These are phyloP conservation scores for Ctenomys sociabilis DNA, from an alignment of 2,113 vertebrate genomes.

Conservation along the genomic window DNA sequence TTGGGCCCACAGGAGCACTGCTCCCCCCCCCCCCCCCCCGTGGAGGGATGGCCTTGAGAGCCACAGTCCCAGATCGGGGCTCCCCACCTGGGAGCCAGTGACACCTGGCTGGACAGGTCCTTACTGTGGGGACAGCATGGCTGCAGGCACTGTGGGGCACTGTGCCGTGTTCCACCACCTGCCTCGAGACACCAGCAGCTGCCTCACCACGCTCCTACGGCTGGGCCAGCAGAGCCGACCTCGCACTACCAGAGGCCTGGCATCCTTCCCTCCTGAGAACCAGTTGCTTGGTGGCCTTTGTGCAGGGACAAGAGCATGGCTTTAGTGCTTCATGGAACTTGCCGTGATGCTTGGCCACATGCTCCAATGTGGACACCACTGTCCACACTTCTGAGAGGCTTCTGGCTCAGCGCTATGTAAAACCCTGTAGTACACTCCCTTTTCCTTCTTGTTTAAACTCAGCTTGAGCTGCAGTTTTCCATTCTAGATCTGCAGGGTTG, in stretches of 20 bases:
- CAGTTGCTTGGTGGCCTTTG: background rate
- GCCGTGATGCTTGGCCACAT: background rate
- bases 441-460: background rate
- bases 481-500: background rate
- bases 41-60: background rate
- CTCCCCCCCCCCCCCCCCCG: no score
- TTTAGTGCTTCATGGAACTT: background rate
- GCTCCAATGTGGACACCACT: background rate
- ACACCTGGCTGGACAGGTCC: background rate
- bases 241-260: no score
- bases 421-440: fast-evolving
- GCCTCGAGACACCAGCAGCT: background rate
- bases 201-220: no score
- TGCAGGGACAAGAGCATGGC: background rate
- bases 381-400: background rate
- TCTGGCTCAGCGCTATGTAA: background rate
- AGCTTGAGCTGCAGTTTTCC: background rate
- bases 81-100: background rate
- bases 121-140: background rate
- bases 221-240: background rate
- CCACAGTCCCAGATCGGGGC: background rate
- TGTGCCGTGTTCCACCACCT: background rate
- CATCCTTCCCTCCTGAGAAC: background rate
- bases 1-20: no score
- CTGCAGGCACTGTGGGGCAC: fast-evolving